phyloP scores from a whole-genome alignment of 1,140 invertebrate species.

The Diorhabda sublineata region DNA sequence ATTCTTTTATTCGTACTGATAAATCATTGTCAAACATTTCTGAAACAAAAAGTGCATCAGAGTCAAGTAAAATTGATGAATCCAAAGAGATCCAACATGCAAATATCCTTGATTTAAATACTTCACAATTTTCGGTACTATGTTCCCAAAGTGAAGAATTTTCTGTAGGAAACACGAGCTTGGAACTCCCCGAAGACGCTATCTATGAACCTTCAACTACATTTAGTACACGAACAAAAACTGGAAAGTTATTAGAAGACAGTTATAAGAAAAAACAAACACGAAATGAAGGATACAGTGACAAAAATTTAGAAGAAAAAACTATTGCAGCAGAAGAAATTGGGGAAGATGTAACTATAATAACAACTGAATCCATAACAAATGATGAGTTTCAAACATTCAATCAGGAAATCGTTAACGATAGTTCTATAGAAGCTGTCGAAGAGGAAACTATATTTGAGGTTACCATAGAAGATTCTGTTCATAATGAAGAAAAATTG shows the following conservation, averaged over 20 bases:
- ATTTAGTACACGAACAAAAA: conserved; percentile 18
- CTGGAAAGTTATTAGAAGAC: conserved; percentile 11
- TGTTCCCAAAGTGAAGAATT: conserved; percentile 3
- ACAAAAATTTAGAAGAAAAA: neutral
- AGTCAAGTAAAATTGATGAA: neutral
- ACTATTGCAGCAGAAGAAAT: neutral
- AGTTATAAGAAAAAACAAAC: conserved; percentile 22
- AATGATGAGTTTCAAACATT: too few relatives aligned
- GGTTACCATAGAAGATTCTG: too few relatives aligned
- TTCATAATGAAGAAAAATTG: too few relatives aligned
- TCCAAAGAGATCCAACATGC: neutral
- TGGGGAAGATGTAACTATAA: too few relatives aligned
- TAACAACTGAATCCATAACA: too few relatives aligned
- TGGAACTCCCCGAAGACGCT: conserved; percentile 5
- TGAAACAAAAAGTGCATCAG: neutral
- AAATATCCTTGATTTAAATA: neutral
- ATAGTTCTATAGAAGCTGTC: too few relatives aligned
- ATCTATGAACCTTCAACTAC: conserved; percentile 24
- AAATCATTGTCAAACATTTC: neutral
- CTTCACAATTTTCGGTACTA: neutral
- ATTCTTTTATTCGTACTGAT: neutral
- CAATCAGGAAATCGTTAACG: too few relatives aligned
- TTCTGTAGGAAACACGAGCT: conserved; percentile 4
- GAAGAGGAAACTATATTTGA: too few relatives aligned
- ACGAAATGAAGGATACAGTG: conserved; percentile 8